A percentile compares a stretch with the other conserved stretches of the same genome.
These are phyloP conservation scores for Oreohelix idahoensis DNA, from an alignment of 1,140 invertebrate genomes.

Conservation along the genomic window DNA sequence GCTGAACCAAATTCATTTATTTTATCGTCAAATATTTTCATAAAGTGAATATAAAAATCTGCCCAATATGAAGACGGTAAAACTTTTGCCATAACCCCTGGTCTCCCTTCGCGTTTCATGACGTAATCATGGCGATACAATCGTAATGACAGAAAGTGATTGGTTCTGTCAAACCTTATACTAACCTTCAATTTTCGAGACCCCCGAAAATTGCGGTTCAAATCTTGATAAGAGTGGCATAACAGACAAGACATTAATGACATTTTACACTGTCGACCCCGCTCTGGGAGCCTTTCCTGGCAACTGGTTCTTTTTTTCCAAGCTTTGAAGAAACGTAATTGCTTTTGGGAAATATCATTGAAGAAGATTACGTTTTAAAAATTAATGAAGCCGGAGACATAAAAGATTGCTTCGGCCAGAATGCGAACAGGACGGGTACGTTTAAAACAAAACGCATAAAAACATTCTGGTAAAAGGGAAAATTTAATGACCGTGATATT, in stretches of 20 bases:
- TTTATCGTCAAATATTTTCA: conserved; percentile 4
- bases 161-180: conserved; percentile 5
- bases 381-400: not conserved
- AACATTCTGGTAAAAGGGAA: too few species aligned
- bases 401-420: not conserved
- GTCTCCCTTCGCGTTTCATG: not conserved
- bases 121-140: not conserved
- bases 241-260: conserved; percentile 13
- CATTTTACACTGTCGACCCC: not conserved
- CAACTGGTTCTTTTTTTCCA: too few species aligned
- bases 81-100: not conserved
- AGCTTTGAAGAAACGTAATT: conserved; percentile 5
- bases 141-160: not conserved
- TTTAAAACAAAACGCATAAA: too few species aligned
- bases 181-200: not conserved
- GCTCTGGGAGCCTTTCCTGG: not conserved
- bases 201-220: not conserved
- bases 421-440: not conserved
- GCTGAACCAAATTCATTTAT: not conserved
- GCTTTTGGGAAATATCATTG: conserved; percentile 3
- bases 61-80: not conserved
- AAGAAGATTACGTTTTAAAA: conserved; percentile 13
- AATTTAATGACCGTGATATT: too few species aligned
- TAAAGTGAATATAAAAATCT: conserved; percentile 13
- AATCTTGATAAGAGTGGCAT: not conserved